A percentile compares a stretch with the other conserved stretches of the same genome.
Evolutionary conservation across 2,113 vertebrate genomes (phyloP).

Genomic region (Trichechus manatus): DNA sequence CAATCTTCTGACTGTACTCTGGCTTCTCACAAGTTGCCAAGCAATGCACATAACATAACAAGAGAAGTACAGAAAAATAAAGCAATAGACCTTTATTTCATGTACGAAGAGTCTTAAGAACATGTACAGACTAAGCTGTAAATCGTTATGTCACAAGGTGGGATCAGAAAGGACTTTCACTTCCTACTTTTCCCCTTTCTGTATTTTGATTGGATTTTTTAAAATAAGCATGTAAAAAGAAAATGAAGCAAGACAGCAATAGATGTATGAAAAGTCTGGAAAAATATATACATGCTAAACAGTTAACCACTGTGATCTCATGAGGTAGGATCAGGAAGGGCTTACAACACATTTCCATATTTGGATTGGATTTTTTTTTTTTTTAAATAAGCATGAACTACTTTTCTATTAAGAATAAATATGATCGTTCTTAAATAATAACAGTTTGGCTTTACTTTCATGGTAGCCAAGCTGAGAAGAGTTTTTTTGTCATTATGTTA

Average conservation of each 20-base stretch:
- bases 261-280: neutral
- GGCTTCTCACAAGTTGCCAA: slow-evolving; percentile 27
- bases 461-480: neutral
- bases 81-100: neutral
- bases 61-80: neutral
- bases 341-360: neutral
- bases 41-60: neutral
- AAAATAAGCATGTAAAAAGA: neutral
- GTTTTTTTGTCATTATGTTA: neutral
- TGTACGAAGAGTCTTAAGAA: neutral
- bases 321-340: neutral
- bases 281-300: neutral
- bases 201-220: neutral
- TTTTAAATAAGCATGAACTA: neutral
- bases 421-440: slow-evolving; percentile 10
- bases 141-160: neutral
- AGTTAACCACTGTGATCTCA: neutral
- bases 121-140: neutral
- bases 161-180: slow-evolving; percentile 11
- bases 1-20: slow-evolving; percentile 22
- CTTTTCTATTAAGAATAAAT: slow-evolving; percentile 41
- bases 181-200: neutral
- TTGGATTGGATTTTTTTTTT: neutral
- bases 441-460: slow-evolving; percentile 35
- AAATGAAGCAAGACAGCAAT: neutral